Base-by-base conservation (phyloP, 2,113 vertebrate genomes). In the Oryzias celebensis region DNA sequence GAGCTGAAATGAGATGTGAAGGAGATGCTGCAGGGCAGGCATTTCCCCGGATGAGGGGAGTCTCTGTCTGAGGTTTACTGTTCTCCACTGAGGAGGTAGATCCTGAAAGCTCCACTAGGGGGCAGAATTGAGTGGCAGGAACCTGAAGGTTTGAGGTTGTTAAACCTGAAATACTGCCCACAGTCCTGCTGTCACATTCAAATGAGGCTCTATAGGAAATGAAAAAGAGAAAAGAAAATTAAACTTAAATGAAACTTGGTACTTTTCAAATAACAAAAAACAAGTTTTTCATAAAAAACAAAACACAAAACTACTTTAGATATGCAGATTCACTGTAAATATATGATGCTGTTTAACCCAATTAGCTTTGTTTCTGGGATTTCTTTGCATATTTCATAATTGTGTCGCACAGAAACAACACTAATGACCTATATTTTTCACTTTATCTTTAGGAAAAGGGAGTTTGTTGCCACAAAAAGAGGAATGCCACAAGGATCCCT, bases 11-110 rank as follows among this genome's bases (percentile, higher is more conserved):
- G 47, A 14, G 44, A 64, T 54, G 22, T 26, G 47, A 13, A 24
- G 42, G 24, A 65, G 58, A 46, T 57, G 73, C 68, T 92, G 87
- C 78, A 90, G 78, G 90, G 89, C 31, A 68, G 17, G 10, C 64
- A 85, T 59, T 85, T 87, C 62, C 82, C 85, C 86, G 94, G 83
- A 0, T 8, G 74, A 68, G 87, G 86, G 83, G 93, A 84, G 71
- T 80, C 79, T 74, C 91, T 92, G 65, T 83, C 84, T 59, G 91
- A 88, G 36, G 90, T 82, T 91, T 91, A 59, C 89, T 86, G 52
- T 23, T 80, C 18, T 4, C 78, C 57, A 91, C 56, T 14, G 56
- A n/a, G 28, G 47, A 79, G 52, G 69, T 66, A 16, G 90, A 83
- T 50, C 78, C 66, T 46, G 64, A 68, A 22, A 88, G 56, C 16